Conservation (phyloP, 2,113 vertebrate species). For the Aegotheles bennettii region DNA sequence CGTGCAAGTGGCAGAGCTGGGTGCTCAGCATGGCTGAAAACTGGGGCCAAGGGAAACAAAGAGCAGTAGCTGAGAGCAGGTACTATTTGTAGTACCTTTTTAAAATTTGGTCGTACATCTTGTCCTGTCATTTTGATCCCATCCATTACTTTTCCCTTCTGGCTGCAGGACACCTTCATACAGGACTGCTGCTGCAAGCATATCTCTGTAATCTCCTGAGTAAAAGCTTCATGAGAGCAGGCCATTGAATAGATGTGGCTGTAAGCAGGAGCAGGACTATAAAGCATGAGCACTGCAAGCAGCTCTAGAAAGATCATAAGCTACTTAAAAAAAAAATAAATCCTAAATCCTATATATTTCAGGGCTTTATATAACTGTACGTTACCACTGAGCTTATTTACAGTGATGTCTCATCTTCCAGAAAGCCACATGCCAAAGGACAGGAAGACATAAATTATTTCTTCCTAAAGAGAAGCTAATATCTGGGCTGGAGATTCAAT, state of each 20-base stretch:
- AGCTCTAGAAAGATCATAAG: neutral
- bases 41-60: neutral
- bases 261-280: neutral
- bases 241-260: neutral
- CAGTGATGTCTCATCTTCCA: neutral
- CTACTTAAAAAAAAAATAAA: neutral
- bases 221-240: neutral
- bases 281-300: neutral
- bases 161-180: neutral
- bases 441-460: neutral
- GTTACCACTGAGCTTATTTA: neutral
- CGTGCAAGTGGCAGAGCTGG: fast-evolving
- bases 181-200: neutral
- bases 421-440: neutral
- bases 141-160: neutral
- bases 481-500: neutral
- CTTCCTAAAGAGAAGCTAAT: neutral
- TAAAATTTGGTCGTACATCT: neutral
- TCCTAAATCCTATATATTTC: neutral
- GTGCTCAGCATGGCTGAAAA: neutral
- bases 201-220: neutral
- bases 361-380: neutral
- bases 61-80: neutral
- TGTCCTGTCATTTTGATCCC: neutral
- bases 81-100: neutral